These are phyloP conservation scores for Agrilus cyanescens DNA, from an alignment of 2,888 invertebrate species.

Conservation along the genomic window DNA sequence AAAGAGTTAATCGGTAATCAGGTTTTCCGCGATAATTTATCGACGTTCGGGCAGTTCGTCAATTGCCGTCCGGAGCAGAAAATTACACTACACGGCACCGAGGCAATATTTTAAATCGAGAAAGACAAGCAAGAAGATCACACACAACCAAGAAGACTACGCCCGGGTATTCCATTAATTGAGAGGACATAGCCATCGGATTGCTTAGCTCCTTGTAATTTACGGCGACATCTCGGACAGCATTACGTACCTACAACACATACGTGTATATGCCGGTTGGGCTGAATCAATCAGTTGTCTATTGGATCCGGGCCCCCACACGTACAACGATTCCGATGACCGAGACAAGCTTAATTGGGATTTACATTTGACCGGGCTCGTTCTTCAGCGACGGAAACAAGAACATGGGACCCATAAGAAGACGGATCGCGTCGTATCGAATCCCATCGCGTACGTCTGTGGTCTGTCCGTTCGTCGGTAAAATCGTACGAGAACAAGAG, in stretches of 20 bases:
- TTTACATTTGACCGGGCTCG: constrained; percentile 32
- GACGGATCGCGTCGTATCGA: constrained; percentile 16
- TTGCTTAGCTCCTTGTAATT: constrained; percentile 24
- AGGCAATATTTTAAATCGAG: too few species aligned
- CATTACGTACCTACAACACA: constrained; percentile 15
- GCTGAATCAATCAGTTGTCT: constrained; percentile 37
- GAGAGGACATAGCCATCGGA: constrained; percentile 3
- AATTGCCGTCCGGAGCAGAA: too few species aligned
- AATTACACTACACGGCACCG: too few species aligned
- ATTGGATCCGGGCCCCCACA: constrained; percentile 27
- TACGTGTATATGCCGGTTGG: constrained; percentile 16
- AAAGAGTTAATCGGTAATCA: too few species aligned
- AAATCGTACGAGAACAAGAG: too few species aligned
- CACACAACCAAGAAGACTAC: too few species aligned
- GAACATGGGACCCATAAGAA: constrained; percentile 15
- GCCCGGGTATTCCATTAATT: too few species aligned
- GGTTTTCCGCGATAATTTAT: too few species aligned
- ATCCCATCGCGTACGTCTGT: not conserved
- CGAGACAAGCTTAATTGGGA: constrained; percentile 35
- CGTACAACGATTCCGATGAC: constrained; percentile 26
- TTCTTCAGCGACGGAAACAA: constrained; percentile 22
- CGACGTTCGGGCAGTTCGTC: too few species aligned
- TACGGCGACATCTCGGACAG: constrained; percentile 26
- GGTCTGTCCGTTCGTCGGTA: too few species aligned
- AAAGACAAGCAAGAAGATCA: too few species aligned